These are phyloP conservation scores for Elachura formosa DNA, from an alignment of 2,113 vertebrate genomes.

Conservation along the genomic window DNA sequence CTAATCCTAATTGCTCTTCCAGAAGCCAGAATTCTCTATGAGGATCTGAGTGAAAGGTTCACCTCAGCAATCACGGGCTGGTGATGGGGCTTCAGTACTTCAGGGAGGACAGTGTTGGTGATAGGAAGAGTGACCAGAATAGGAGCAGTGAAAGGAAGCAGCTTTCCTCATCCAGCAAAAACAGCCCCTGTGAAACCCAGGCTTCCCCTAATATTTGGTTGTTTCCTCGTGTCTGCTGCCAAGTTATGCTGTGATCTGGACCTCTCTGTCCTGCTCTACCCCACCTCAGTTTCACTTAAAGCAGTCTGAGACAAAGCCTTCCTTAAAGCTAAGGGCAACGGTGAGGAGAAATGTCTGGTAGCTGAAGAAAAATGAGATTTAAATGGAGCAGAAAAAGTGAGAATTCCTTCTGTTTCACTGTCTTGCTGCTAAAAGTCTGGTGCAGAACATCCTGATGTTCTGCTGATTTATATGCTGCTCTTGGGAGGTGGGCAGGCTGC, in stretches of 20 bases:
- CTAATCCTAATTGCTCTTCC: neutral
- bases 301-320: neutral
- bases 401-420: conserved; percentile 23
- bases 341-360: neutral
- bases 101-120: neutral
- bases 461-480: conserved; percentile 8
- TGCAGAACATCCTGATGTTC: neutral
- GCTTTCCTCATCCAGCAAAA: neutral
- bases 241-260: neutral
- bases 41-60: neutral
- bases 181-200: neutral
- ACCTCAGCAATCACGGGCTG: neutral
- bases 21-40: neutral
- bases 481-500: neutral
- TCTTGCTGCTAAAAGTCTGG: conserved; percentile 54
- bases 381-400: conserved; percentile 24
- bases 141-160: neutral
- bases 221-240: neutral
- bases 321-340: neutral
- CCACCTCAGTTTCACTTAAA: neutral
- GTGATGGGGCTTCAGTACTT: neutral
- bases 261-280: neutral
- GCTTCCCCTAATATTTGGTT: neutral
- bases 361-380: neutral
- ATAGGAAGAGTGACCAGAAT: neutral